Evolutionary conservation across 2,113 vertebrate species (phyloP), one percentile per base, ranked within the genome.

Genomic region (Telmatochromis sp.): DNA sequence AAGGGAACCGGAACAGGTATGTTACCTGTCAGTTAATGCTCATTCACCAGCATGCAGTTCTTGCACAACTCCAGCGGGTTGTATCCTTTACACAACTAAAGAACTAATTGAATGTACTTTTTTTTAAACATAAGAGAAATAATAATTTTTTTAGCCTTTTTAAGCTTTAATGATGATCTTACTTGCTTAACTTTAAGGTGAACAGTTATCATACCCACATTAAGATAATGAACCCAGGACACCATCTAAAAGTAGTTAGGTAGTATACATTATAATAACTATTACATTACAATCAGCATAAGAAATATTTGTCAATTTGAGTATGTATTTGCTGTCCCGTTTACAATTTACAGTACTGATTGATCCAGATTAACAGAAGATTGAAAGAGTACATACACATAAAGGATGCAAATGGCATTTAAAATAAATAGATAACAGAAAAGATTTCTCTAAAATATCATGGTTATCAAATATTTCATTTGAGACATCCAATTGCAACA

Each of bases 291-390:
- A 19, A 28, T 28, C 14, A 47, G 9, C 21, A 26, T 73, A 47
- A 75, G 14, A 75, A 28, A 28, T 47, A 47, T 73, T 73, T 45
- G 23, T 11, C 17, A 7, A 28, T 47, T 19, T 75, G 6, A 26
- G 23, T 47, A 17, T 75, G 42, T 75, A 31, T 31, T 75, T 75
- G 9, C 42, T 49, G 42, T 75, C 42, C 3, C 15, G 1, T 28
- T 28, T 63, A 63, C 9, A 75, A 19, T 49, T 78, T 28, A 47
- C 6, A 31, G 0, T 49, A 49, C 4, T 31, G 0, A 11, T 78
- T 31, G 28, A 13, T 49, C 10, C 45, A 49, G 15, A 28, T 78
- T 49, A 49, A 17, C 70, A 78, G 17, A 49, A 78, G 9, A 28
- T 49, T 31, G 23, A 75, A 47, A 75, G 9, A 47, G 40, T 75